Conservation (phyloP, 2,113 vertebrate genomes). For the Zosterops pallidus region DNA sequence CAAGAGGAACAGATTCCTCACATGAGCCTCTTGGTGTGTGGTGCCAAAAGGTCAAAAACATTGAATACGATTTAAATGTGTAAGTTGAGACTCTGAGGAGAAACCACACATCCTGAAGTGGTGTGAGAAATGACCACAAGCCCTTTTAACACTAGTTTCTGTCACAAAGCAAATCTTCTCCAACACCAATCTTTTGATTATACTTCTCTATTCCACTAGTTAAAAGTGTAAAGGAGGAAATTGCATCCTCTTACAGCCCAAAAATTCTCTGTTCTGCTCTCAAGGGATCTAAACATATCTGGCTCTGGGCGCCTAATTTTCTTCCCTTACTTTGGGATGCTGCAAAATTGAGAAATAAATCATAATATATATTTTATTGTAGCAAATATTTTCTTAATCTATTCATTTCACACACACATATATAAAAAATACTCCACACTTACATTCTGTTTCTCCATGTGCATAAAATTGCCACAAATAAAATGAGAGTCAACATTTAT, state of each 20-base stretch:
- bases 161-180: slow-evolving; percentile 42
- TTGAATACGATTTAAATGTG: slow-evolving; percentile 72
- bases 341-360: slow-evolving; percentile 9
- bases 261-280: slow-evolving; percentile 6
- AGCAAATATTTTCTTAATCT: background rate
- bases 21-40: slow-evolving; percentile 64
- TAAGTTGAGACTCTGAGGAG: slow-evolving; percentile 60
- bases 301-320: background rate
- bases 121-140: slow-evolving; percentile 69
- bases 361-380: background rate
- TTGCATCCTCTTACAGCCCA: background rate
- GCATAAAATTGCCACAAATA: slow-evolving; percentile 48
- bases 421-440: background rate
- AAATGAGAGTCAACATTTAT: slow-evolving; percentile 37
- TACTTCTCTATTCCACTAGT: slow-evolving; percentile 20
- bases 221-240: slow-evolving; percentile 39
- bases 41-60: slow-evolving; percentile 72
- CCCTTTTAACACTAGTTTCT: slow-evolving; percentile 62
- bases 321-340: background rate
- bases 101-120: slow-evolving; percentile 58
- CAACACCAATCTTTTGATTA: slow-evolving; percentile 47
- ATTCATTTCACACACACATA: background rate
- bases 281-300: background rate
- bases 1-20: slow-evolving; percentile 70
- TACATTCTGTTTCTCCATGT: background rate